Base-by-base conservation (phyloP, 2,113 vertebrate genomes). In the Otocyon megalotis region DNA sequence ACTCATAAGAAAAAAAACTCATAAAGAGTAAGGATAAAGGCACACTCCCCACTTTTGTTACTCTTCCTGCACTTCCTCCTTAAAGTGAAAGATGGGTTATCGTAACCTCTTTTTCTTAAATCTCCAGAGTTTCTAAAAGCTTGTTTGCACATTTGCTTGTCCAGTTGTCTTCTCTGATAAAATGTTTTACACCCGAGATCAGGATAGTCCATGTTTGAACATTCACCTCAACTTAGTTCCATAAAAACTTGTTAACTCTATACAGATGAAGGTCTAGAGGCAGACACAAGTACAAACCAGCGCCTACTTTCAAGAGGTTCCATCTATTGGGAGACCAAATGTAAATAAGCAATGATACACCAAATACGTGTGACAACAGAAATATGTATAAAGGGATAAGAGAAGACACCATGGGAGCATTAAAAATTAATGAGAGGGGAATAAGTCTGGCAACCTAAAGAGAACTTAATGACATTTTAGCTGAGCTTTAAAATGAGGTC, bases 401-500 rank as follows among this genome's bases (percentile, higher is more conserved):
- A 80, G 63, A 76, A n/a, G 24, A 74, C 6, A 82, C 24, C 26
- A 7, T 2, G 24, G 35, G 10, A 93, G 72, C 30, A 48, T 74
- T 50, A 30, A 53, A 12, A n/a, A 13, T 24, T 58, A 32, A 20
- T 50, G 30, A 72, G 65, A 80, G 15, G 30, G 30, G 71, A 67
- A 3, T 67, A 30, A 43, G 77, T 71, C n/a, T n/a, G 53, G 63
- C 88, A 76, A 85, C 48, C 72, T 81, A 77, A 24, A 95, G 50
- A 91, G 60, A 94, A 14, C 48, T 65, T 90, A 94, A 80, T 77
- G 88, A 35, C 60, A 56, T 20, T 87, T 79, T 65, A 72, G 35
- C 20, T 82, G 76, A 92, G 62, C 76, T 53, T 94, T 83, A 77
- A 82, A 87, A 56, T 67, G 74, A 93, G 28, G 48, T 90, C 72